A percentile compares a stretch with the other conserved stretches of the same genome.
phyloP scores from a whole-genome alignment of 1,140 invertebrate genomes.

The Aphidius ervi region DNA sequence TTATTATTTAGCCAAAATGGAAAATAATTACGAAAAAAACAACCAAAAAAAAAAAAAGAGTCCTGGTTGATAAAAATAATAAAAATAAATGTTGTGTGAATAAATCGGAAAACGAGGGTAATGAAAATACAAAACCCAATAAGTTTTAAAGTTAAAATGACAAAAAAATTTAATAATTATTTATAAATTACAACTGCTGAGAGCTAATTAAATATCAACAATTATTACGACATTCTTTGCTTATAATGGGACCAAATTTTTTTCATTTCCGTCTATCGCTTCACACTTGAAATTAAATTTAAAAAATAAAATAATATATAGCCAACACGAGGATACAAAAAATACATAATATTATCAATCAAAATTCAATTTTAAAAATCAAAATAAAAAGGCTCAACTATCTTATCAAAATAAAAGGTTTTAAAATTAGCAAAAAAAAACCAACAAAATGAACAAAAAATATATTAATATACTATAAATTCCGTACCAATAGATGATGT shows the following conservation, averaged over 20 bases:
- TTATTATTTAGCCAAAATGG: constrained; percentile 40
- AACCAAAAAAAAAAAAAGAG: not conserved
- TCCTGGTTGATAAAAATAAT: constrained; percentile 21
- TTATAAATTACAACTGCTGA: too few relatives aligned
- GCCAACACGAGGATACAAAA: constrained; percentile 15
- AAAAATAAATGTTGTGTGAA: constrained; percentile 32
- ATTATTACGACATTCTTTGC: constrained; percentile 41
- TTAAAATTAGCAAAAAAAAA: too few relatives aligned
- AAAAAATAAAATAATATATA: not conserved
- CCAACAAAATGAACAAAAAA: too few relatives aligned
- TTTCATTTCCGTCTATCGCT: constrained; percentile 38
- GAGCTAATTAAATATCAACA: constrained; percentile 18
- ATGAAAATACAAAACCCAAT: not conserved
- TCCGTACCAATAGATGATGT: too few relatives aligned
- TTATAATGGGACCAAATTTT: constrained; percentile 48
- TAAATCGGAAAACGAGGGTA: constrained; percentile 2
- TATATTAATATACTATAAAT: too few relatives aligned
- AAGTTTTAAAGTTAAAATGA: too few relatives aligned
- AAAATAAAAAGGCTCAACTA: too few relatives aligned
- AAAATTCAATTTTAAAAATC: too few relatives aligned
- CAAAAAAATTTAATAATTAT: too few relatives aligned
- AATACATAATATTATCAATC: not conserved
- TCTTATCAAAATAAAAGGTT: too few relatives aligned
- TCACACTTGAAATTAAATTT: constrained; percentile 4
- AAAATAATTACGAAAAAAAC: not conserved